phyloP scores from a whole-genome alignment of 2,888 invertebrate species.

The Xestobium rufovillosum region DNA sequence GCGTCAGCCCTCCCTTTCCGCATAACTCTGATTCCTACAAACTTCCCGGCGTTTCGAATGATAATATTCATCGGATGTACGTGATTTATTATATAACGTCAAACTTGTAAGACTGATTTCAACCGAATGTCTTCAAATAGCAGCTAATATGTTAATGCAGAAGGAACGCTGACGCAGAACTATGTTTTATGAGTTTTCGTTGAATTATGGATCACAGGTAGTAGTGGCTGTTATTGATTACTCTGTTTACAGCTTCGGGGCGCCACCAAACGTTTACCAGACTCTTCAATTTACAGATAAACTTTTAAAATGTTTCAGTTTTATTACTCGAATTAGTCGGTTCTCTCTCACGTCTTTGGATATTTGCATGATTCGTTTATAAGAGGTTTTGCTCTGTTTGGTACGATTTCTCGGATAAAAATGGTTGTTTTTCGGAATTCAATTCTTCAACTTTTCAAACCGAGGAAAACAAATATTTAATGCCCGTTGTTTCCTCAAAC shows the following conservation, averaged over 20 bases:
- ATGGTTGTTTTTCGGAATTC: too few species aligned
- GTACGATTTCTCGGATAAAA: too few species aligned
- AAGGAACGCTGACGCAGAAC: constrained; percentile 18
- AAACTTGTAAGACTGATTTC: background rate
- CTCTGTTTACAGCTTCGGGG: constrained; percentile 33
- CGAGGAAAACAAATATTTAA: too few species aligned
- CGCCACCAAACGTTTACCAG: constrained; percentile 23
- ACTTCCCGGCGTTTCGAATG: too few species aligned
- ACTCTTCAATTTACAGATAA: constrained; percentile 1
- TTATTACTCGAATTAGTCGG: background rate
- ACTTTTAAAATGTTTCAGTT: constrained; percentile 1
- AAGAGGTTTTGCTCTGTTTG: too few species aligned
- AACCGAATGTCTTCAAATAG: constrained; percentile 1
- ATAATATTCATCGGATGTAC: too few species aligned
- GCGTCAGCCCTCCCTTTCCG: too few species aligned
- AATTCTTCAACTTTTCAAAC: too few species aligned
- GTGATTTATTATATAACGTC: constrained; percentile 2
- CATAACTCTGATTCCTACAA: too few species aligned
- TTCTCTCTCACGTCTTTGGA: background rate
- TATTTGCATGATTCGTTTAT: constrained; percentile 1
- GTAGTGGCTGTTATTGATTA: constrained; percentile 33
- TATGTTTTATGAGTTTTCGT: constrained; percentile 34
- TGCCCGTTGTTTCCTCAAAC: too few species aligned
- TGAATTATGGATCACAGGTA: constrained; percentile 35
- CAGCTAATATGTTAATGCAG: constrained; percentile 21